A percentile compares a stretch with the other conserved stretches of the same genome.
phyloP scores from a whole-genome alignment of 2,113 vertebrate species.

The Nymphicus hollandicus region DNA sequence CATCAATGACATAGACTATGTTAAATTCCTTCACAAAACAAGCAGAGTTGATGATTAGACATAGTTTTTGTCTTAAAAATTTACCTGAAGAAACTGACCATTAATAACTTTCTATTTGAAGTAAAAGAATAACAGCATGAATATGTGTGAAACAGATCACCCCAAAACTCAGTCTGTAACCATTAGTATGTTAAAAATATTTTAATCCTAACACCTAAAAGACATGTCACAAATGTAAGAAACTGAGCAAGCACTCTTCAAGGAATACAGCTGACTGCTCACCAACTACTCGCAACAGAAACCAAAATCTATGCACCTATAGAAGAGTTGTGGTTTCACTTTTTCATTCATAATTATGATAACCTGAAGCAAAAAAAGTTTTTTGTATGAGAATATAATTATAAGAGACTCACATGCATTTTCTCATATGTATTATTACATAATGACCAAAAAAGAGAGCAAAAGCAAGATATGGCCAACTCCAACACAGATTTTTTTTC shows the following conservation, averaged over 20 bases:
- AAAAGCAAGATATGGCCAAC: background rate
- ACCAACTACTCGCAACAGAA: background rate
- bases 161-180: background rate
- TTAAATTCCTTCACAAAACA: background rate
- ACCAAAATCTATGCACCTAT: background rate
- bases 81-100: background rate
- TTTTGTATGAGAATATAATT: background rate
- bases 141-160: background rate
- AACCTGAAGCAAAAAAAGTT: background rate
- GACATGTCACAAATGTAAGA: background rate
- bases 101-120: background rate
- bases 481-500: background rate
- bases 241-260: background rate
- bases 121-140: background rate
- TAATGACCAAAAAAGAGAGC: background rate
- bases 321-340: background rate
- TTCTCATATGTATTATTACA: background rate
- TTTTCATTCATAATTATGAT: background rate
- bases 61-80: background rate
- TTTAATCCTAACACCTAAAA: background rate
- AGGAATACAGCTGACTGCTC: background rate
- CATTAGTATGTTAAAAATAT: background rate
- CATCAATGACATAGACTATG: background rate
- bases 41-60: fast-evolving
- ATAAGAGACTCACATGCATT: background rate